Evolutionary conservation across 2,113 vertebrate species (phyloP).

Genomic region (Pogona vitticeps): DNA sequence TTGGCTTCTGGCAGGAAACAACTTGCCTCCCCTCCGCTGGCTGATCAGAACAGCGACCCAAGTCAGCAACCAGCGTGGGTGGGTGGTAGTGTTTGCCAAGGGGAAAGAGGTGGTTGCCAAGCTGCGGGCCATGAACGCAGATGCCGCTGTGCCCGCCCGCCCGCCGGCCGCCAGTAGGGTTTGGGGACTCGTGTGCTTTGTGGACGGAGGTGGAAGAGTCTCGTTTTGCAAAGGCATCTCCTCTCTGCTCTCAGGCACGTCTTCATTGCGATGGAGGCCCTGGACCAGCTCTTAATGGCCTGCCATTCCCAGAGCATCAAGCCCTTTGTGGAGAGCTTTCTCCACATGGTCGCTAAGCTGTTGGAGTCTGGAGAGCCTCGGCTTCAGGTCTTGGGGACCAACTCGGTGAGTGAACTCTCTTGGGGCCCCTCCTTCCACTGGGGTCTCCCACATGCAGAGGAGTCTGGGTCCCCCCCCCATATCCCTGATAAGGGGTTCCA

Average conservation of each 20-base stretch:
- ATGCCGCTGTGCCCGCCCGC: not conserved
- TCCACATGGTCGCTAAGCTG: conserved; percentile 98
- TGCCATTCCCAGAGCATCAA: conserved; percentile 99
- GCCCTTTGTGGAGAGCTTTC: conserved; percentile 96
- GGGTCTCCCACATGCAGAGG: too few species aligned
- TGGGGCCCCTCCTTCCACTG: too few species aligned
- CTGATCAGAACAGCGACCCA: not conserved
- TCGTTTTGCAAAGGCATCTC: not conserved
- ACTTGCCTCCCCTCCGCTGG: not conserved
- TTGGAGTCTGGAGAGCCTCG: conserved; percentile 94
- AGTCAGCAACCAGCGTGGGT: not conserved
- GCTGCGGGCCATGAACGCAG: too few species aligned
- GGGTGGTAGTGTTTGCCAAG: not conserved
- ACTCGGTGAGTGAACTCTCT: conserved; percentile 85
- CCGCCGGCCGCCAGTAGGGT: not conserved
- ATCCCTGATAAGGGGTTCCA: not conserved
- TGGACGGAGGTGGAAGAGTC: fast-evolving
- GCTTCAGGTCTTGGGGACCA: conserved; percentile 96
- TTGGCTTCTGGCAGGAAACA: not conserved
- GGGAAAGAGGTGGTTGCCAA: too few species aligned
- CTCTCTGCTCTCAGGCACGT: conserved; percentile 81
- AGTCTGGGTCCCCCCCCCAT: not conserved
- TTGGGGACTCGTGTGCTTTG: not conserved
- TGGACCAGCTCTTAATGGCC: conserved; percentile 97
- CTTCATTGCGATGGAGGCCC: conserved; percentile 96